Evolutionary conservation across 2,113 vertebrate species (phyloP), one percentile per base, ranked within the genome.

Genomic region (Megaleporinus macrocephalus): DNA sequence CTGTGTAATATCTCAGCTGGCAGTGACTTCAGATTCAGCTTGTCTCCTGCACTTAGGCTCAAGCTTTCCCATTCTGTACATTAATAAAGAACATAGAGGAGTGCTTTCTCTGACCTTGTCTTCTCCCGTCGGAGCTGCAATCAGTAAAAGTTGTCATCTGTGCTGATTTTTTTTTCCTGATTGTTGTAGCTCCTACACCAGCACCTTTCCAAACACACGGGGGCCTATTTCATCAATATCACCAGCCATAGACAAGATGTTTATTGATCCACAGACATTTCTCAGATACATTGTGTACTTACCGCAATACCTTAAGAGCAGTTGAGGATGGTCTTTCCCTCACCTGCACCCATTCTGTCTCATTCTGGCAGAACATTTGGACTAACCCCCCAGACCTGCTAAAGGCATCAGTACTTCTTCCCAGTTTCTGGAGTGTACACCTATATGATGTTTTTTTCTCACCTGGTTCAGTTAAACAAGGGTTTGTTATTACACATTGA

Each of bases 31-130:
- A 53, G 44, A 29, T 47, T 49, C 59, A 14, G 47, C 59, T 49
- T 65, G 36, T 57, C 44, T 51, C 12, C 63, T n/a, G 20, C 27
- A 65, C 62, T 78, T 53, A 78, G 20, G 62, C 44, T 11, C 61
- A 49, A 66, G 33, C 4, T 18, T 70, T 70, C 69, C 16, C 24
- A 20, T 16, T 29, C 30, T 3, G 11, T 59, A 27, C 29, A 41
- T 47, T 47, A n/a, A 79, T 71, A 61, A 71, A 71, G 33, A 79
- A 3, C 76, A 68, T 27, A 22, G 24, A 57, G n/a, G 36, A 26
- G 24, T 0, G 62, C 24, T 36, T 66, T 33, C 20, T 30, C 76
- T 41, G 41, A 77, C 41, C 61, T 63, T 22, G 16, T 20, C 33
- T 69, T n/a, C n/a, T 69, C 33, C 22, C 29, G 7, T 22, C 1